phyloP scores from a whole-genome alignment of 2,888 invertebrate genomes.

The Magallana nippona region DNA sequence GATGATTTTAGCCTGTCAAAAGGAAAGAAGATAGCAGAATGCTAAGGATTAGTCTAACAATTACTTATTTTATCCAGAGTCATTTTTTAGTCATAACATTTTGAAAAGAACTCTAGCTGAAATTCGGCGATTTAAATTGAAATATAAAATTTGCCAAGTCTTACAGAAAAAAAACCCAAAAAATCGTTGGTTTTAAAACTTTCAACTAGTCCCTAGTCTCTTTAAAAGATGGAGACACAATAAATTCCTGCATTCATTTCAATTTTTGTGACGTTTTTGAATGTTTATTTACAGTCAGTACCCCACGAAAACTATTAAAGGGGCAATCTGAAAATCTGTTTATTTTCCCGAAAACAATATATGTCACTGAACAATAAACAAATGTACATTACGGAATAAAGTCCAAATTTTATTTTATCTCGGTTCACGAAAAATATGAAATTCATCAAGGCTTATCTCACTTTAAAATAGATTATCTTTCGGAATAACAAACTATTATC shows the following conservation, averaged over 20 bases:
- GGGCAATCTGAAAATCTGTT: background rate
- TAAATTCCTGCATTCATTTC: background rate
- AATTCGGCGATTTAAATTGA: too few relatives aligned
- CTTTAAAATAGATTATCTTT: conserved; percentile 3
- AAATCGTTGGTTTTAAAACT: too few relatives aligned
- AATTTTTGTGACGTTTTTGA: background rate
- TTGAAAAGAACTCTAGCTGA: too few relatives aligned
- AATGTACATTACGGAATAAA: background rate
- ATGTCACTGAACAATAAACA: conserved; percentile 7
- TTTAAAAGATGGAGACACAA: too few relatives aligned
- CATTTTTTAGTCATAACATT: background rate
- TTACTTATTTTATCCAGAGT: background rate
- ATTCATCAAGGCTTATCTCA: conserved; percentile 2
- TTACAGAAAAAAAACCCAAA: too few relatives aligned
- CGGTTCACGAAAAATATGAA: background rate
- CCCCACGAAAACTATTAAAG: background rate
- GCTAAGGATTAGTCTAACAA: background rate
- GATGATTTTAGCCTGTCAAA: conserved; percentile 24
- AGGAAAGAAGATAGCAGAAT: background rate
- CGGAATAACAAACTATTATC: conserved; percentile 3
- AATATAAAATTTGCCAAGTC: too few relatives aligned
- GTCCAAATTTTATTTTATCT: background rate
- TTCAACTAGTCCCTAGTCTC: too few relatives aligned
- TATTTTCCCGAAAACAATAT: conserved; percentile 29
- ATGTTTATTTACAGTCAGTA: background rate